A percentile compares a stretch with the other conserved stretches of the same genome.
phyloP scores from a whole-genome alignment of 2,797 vertebrate genomes.

The Coendou prehensilis region DNA sequence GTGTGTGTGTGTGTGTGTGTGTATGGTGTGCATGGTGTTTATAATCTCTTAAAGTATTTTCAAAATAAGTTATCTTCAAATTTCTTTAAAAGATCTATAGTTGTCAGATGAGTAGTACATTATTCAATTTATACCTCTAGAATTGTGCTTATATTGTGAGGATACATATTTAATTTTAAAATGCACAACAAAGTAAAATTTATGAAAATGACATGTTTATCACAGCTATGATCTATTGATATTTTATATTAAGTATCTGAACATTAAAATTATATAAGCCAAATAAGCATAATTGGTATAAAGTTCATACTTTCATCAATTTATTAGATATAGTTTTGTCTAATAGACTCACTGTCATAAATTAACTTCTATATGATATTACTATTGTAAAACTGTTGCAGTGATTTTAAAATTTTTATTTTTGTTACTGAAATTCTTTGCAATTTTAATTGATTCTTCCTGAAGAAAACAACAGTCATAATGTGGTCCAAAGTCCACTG shows the following conservation, averaged over 20 bases:
- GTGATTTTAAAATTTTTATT: not conserved
- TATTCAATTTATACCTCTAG: not conserved
- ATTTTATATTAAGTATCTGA: conserved; percentile 10
- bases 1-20: not conserved
- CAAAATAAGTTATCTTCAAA: not conserved
- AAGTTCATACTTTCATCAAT: not conserved
- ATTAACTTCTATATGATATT: not conserved
- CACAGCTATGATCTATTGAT: not conserved
- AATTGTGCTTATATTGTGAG: not conserved
- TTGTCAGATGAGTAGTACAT: not conserved
- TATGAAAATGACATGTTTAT: not conserved
- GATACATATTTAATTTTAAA: conserved; percentile 8
- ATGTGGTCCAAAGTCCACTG: not conserved
- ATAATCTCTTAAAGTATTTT: not conserved
- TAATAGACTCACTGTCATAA: not conserved
- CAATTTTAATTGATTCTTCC: not conserved
- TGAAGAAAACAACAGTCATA: not conserved
- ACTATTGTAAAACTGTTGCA: not conserved
- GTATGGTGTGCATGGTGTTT: not conserved
- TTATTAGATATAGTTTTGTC: not conserved
- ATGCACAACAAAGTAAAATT: not conserved
- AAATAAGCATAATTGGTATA: not conserved
- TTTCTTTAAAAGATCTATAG: not conserved
- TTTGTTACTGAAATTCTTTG: not conserved
- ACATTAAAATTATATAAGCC: not conserved